A percentile compares a stretch with the other conserved stretches of the same genome.
phyloP scores from a whole-genome alignment of 2,113 vertebrate species.

The Leucopsar rothschildi region DNA sequence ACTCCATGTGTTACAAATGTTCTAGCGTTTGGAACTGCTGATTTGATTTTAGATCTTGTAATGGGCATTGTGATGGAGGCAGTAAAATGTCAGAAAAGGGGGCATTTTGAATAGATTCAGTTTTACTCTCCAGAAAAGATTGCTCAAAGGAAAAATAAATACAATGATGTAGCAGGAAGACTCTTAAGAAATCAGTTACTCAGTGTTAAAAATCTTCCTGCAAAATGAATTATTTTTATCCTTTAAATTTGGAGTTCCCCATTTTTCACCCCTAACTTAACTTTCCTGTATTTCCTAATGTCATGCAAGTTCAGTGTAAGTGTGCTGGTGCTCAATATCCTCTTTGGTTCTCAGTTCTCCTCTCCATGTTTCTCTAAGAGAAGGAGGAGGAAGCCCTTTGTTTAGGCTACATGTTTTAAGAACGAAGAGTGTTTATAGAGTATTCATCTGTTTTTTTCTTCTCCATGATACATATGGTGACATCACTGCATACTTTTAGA shows the following conservation, averaged over 20 bases:
- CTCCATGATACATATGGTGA: constrained; percentile 63
- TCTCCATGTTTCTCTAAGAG: constrained; percentile 51
- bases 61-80: neutral
- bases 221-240: neutral
- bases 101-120: neutral
- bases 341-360: constrained; percentile 50
- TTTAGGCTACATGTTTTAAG: constrained; percentile 72
- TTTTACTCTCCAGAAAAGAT: constrained; percentile 45
- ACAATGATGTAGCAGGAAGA: neutral
- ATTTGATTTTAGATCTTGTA: neutral
- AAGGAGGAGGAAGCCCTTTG: constrained; percentile 67
- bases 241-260: neutral
- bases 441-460: constrained; percentile 69
- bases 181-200: constrained; percentile 1
- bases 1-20: neutral
- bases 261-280: constrained; percentile 13
- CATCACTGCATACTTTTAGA: constrained; percentile 65
- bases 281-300: constrained; percentile 24
- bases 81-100: neutral
- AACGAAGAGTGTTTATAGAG: constrained; percentile 70
- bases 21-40: neutral
- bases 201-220: neutral
- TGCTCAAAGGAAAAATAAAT: neutral
- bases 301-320: constrained; percentile 39
- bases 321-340: neutral